Percentiles rank a stretch among this genome's conserved stretches.
These are phyloP conservation scores for Cryptus viduatorius DNA, from an alignment of 2,888 invertebrate species.

Conservation along the genomic window DNA sequence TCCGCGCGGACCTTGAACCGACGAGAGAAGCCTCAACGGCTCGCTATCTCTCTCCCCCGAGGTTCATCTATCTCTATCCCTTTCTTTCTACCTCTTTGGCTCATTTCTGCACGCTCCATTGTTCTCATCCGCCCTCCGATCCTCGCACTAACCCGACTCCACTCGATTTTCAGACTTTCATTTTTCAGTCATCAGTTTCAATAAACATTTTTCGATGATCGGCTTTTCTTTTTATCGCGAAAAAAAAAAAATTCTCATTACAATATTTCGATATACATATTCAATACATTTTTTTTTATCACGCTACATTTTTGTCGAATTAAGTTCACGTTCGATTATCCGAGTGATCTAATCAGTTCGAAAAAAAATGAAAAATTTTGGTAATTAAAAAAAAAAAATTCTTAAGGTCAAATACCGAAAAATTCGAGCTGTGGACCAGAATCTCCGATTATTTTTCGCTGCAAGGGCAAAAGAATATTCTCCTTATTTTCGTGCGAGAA, in stretches of 20 bases:
- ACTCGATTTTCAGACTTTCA: constrained; percentile 30
- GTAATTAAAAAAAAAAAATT: neutral
- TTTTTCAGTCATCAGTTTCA: constrained; percentile 13
- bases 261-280: neutral
- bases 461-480: constrained; percentile 18
- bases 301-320: neutral
- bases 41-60: constrained; percentile 26
- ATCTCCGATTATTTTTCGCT: constrained; percentile 23
- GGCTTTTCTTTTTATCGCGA: no score
- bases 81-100: constrained; percentile 27
- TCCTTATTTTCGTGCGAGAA: constrained; percentile 25
- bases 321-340: neutral
- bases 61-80: neutral
- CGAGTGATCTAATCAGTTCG: neutral
- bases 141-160: constrained; percentile 4
- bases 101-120: constrained; percentile 54
- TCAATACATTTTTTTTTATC: neutral
- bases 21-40: constrained; percentile 20
- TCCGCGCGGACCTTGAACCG: constrained; percentile 63
- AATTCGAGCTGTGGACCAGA: neutral
- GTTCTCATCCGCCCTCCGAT: constrained; percentile 37
- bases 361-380: neutral
- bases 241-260: no score
- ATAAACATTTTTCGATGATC: no score
- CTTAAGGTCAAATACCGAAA: neutral